A percentile compares a stretch with the other conserved stretches of the same genome.
These are phyloP conservation scores for Cryptocheilus praepositus DNA, from an alignment of 2,888 invertebrate species.

Conservation along the genomic window DNA sequence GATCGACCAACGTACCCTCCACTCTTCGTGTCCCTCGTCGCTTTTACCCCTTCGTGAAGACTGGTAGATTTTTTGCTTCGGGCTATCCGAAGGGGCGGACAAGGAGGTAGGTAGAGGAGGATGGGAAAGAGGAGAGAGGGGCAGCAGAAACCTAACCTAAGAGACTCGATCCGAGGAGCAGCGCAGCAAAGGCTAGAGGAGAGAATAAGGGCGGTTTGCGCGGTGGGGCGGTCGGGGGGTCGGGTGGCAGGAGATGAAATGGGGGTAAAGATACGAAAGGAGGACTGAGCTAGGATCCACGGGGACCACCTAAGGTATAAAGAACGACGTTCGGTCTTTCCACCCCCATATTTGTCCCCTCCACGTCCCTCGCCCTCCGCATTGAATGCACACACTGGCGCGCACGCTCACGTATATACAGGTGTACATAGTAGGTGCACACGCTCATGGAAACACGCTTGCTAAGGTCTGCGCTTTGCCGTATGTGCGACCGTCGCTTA, in stretches of 20 bases:
- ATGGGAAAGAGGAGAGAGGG: slow-evolving; percentile 24
- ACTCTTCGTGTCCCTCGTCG: slow-evolving; percentile 47
- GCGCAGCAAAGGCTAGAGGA: slow-evolving; percentile 65
- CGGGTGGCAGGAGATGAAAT: slow-evolving; percentile 55
- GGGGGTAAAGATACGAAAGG: slow-evolving; percentile 66
- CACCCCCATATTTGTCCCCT: slow-evolving; percentile 62
- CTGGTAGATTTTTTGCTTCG: slow-evolving; percentile 69
- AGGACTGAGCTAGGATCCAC: slow-evolving; percentile 68
- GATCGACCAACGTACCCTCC: slow-evolving; percentile 41
- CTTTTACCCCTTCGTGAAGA: slow-evolving; percentile 55
- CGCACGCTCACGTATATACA: slow-evolving; percentile 13
- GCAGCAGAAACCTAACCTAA: slow-evolving; percentile 68
- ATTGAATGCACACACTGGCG: slow-evolving; percentile 30
- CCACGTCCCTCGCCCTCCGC: slow-evolving; percentile 35
- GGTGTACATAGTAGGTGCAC: slow-evolving; percentile 13
- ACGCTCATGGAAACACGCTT: slow-evolving; percentile 16
- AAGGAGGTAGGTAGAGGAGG: slow-evolving; percentile 27
- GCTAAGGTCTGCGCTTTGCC: background rate
- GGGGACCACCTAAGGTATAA: slow-evolving; percentile 70
- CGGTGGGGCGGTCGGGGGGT: slow-evolving; percentile 48
- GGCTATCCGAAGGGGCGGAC: slow-evolving; percentile 59
- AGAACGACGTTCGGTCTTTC: slow-evolving; percentile 66
- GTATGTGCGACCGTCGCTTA: slow-evolving; percentile 4
- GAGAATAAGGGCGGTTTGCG: slow-evolving; percentile 66
- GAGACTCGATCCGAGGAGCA: slow-evolving; percentile 65